These are phyloP conservation scores for Carassius carassius DNA, from an alignment of 2,113 vertebrate species.

Conservation along the genomic window DNA sequence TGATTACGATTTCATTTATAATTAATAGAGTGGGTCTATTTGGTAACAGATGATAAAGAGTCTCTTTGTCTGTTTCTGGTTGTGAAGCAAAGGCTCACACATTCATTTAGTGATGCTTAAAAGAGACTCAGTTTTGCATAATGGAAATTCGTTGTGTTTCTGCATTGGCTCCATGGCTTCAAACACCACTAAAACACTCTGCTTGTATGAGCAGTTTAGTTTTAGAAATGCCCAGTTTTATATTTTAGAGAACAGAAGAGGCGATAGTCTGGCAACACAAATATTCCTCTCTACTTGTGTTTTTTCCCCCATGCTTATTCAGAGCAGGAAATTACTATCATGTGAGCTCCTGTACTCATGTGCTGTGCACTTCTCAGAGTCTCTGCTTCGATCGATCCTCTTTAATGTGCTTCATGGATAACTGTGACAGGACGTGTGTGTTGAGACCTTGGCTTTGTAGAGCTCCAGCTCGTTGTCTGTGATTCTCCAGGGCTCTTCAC, in stretches of 20 bases:
- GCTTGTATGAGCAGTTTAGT: too few species aligned
- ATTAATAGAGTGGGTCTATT: not conserved
- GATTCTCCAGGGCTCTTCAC: constrained; percentile 96
- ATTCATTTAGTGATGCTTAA: not conserved
- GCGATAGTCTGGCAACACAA: too few species aligned
- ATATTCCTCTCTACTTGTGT: too few species aligned
- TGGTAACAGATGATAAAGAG: not conserved
- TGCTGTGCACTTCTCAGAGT: not conserved
- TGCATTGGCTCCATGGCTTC: not conserved
- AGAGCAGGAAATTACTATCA: too few species aligned
- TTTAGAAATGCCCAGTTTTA: too few species aligned
- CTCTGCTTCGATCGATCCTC: not conserved
- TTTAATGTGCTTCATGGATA: not conserved
- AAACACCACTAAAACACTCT: not conserved
- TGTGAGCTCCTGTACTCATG: too few species aligned
- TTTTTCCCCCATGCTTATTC: too few species aligned
- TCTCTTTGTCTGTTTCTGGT: not conserved
- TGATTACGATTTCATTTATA: not conserved
- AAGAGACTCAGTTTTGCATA: not conserved
- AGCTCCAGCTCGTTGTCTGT: constrained; percentile 97
- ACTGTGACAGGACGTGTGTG: not conserved
- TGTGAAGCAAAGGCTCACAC: too few species aligned
- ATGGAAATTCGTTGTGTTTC: not conserved
- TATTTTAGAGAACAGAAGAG: too few species aligned
- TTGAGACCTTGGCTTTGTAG: constrained; percentile 90